Percentiles rank a stretch among this genome's conserved stretches.
Evolutionary conservation across 2,797 vertebrate species (phyloP).

Genomic region (Rhodeus uyekii): DNA sequence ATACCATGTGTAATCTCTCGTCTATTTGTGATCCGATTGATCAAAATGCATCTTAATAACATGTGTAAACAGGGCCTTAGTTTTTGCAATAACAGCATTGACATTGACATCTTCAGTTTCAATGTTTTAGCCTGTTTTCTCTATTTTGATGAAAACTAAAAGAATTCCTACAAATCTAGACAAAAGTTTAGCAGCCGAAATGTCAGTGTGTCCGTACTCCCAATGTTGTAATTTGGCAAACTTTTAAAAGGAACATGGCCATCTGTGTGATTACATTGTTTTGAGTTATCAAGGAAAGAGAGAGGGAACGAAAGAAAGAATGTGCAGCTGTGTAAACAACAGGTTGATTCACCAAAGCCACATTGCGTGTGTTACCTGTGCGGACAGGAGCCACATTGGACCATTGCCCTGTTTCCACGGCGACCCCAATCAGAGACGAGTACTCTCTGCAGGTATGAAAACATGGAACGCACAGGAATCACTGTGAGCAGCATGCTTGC

Average conservation of each 20-base stretch:
- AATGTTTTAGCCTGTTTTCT: neutral
- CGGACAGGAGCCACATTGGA: conserved; percentile 25
- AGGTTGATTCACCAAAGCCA: conserved; percentile 38
- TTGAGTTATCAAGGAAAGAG: conserved; percentile 11
- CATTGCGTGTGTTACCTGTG: conserved; percentile 40
- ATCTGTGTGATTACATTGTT: neutral
- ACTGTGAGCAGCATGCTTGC: neutral
- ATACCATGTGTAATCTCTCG: neutral
- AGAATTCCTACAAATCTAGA: neutral
- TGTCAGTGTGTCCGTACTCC: neutral
- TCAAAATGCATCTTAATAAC: too few relatives aligned
- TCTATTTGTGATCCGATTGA: neutral
- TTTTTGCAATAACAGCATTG: neutral
- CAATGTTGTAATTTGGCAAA: neutral
- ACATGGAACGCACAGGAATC: conserved; percentile 7
- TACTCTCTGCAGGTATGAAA: neutral
- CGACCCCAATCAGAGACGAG: conserved; percentile 28
- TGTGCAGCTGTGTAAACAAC: conserved; percentile 53
- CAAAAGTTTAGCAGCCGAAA: neutral
- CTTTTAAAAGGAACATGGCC: neutral
- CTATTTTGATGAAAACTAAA: neutral
- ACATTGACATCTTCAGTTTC: neutral
- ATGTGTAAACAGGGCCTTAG: neutral
- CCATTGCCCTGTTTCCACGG: conserved; percentile 43
- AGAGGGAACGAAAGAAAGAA: conserved; percentile 13